phyloP scores from a whole-genome alignment of 2,888 invertebrate species.

The Torymus texanus region DNA sequence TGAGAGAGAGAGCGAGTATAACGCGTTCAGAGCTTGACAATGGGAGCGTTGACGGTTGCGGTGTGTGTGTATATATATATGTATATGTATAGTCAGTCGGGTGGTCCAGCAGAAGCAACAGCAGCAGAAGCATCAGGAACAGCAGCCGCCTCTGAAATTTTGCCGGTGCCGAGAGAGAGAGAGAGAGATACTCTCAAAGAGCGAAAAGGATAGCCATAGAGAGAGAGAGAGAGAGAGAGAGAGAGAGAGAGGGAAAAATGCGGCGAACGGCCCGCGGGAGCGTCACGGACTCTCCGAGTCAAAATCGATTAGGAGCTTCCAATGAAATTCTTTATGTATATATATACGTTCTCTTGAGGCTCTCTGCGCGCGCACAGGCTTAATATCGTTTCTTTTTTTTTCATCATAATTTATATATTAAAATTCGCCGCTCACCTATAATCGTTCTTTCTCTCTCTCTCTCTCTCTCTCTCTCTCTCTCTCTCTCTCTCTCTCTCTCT shows the following conservation, averaged over 20 bases:
- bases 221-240: conserved; percentile 7
- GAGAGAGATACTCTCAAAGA: not conserved
- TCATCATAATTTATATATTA: conserved; percentile 57
- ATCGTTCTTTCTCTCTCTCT: conserved; percentile 31
- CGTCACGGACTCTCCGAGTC: conserved; percentile 51
- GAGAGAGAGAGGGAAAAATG: conserved; percentile 6
- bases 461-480: conserved; percentile 18
- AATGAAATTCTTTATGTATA: conserved; percentile 53
- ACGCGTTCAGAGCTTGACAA: conserved; percentile 31
- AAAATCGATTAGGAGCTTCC: conserved; percentile 59
- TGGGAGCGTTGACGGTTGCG: conserved; percentile 54
- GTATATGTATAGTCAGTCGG: conserved; percentile 11
- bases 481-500: conserved; percentile 25
- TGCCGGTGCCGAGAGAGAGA: conserved; percentile 7
- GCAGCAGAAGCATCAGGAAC: not conserved
- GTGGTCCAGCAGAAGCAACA: conserved; percentile 33
- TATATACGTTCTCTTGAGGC: too few species aligned
- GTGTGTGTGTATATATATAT: too few species aligned
- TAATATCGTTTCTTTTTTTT: conserved; percentile 54
- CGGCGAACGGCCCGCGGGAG: conserved; percentile 30
- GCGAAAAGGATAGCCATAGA: conserved; percentile 1
- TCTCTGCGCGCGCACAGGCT: not conserved
- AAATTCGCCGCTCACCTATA: conserved; percentile 48
- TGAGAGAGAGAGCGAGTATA: too few species aligned
- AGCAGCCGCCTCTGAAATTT: conserved; percentile 42